Conservation (phyloP, 2,888 invertebrate genomes). For the Sturmia bella region DNA sequence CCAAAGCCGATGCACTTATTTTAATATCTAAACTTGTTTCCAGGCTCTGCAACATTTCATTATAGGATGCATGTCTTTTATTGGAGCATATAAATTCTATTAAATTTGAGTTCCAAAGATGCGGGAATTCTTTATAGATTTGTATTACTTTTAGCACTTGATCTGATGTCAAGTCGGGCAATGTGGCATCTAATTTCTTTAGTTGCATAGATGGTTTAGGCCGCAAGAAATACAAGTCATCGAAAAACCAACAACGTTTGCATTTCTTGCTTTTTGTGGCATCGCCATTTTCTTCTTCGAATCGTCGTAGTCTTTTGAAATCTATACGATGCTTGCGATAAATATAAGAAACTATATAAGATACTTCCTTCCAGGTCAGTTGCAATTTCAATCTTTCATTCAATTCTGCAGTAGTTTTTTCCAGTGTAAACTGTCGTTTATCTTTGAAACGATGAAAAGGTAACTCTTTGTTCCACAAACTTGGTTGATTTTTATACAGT, state of each 20-base stretch:
- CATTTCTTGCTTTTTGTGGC: conserved; percentile 34
- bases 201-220: conserved; percentile 42
- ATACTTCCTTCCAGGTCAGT: conserved; percentile 36
- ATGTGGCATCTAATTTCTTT: conserved; percentile 38
- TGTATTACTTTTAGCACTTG: conserved; percentile 53
- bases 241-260: conserved; percentile 55
- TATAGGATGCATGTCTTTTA: conserved; percentile 45
- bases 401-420: conserved; percentile 47
- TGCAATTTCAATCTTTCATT: conserved; percentile 36
- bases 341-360: conserved; percentile 52
- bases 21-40: conserved; percentile 39
- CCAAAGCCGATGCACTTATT: conserved; percentile 20
- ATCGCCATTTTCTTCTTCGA: conserved; percentile 34
- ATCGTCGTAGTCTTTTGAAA: conserved; percentile 36
- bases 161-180: conserved; percentile 44
- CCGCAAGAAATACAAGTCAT: conserved; percentile 47
- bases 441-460: conserved; percentile 50
- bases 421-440: conserved; percentile 40
- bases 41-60: conserved; percentile 54
- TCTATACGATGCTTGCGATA: conserved; percentile 44
- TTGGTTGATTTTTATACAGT: conserved; percentile 57
- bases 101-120: conserved; percentile 62
- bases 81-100: conserved; percentile 61
- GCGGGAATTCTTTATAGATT: conserved; percentile 60
- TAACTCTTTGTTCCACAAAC: conserved; percentile 57